Percentiles rank a stretch among this genome's conserved stretches.
phyloP scores from a whole-genome alignment of 1,140 invertebrate genomes.

The Thalassaphorura encarpata region DNA sequence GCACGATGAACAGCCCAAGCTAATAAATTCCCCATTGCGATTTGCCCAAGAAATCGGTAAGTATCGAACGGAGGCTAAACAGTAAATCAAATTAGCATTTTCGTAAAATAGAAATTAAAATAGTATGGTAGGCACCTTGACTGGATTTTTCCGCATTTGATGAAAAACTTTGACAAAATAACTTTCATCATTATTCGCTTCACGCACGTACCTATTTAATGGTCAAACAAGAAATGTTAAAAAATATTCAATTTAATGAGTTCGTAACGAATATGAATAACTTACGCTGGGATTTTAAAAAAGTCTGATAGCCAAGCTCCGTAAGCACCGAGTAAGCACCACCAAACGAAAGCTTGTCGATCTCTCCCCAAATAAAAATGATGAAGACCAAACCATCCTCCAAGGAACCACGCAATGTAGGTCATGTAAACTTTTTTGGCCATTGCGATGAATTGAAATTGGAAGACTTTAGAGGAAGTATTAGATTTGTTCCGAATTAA shows the following conservation, averaged over 20 bases:
- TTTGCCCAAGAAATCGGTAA: conserved; percentile 60
- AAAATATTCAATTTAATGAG: background rate
- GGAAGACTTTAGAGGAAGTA: too few relatives aligned
- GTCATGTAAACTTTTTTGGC: conserved; percentile 58
- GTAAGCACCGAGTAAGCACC: conserved; percentile 66
- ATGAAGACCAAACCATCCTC: conserved; percentile 77
- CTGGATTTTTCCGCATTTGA: conserved; percentile 49
- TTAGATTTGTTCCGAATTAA: too few relatives aligned
- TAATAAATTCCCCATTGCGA: conserved; percentile 69
- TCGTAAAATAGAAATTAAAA: background rate
- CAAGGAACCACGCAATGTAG: conserved; percentile 75
- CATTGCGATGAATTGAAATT: too few relatives aligned
- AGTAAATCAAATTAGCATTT: conserved; percentile 3
- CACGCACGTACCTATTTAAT: conserved; percentile 58
- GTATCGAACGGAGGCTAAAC: conserved; percentile 48
- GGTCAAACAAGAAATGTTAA: background rate
- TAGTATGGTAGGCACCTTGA: conserved; percentile 45
- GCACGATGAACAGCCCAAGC: conserved; percentile 61
- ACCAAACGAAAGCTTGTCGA: conserved; percentile 81
- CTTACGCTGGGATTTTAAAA: conserved; percentile 59
- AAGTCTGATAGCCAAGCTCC: conserved; percentile 78
- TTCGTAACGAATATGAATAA: too few relatives aligned
- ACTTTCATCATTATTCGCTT: conserved; percentile 67
- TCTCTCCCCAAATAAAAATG: conserved; percentile 82
- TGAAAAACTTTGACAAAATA: conserved; percentile 55